Evolutionary conservation across 1,140 invertebrate species (phyloP), one percentile per base, ranked within the genome.

Genomic region (Brachystomella parvula): DNA sequence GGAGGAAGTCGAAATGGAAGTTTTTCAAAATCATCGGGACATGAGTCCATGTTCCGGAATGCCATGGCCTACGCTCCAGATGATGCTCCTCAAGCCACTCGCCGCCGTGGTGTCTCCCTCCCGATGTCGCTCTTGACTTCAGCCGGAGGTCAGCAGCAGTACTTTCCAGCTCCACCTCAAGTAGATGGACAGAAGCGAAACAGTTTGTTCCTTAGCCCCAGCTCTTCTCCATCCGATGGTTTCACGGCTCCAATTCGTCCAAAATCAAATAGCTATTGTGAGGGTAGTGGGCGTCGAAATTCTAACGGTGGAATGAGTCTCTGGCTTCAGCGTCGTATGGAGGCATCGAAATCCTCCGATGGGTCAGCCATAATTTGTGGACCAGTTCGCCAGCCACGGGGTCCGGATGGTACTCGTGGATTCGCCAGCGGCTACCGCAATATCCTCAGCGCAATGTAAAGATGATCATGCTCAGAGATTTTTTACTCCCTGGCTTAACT

Each of bases 271-370:
- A 71, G 69, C 26, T 74, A 71, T 60, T 75, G 69, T 31, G 74
- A 74, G 61, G 71, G 71, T n/a, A 33, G 31, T 29, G 47, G 61
- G 24, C 60, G 64, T n/a, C 63, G 29, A 6, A 60, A 60, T 26
- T 9, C 69, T 24, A 61, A 73, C 24, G 63, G 67, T 1, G 69
- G 69, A 3, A 74, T 71, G 39, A 80, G 80, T 72, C 80, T 80
- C 6, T 82, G 81, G 81, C 78, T 83, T 3, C 79, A 80, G 69
- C 74, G 80, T 9, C 76, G 81, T 29, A 71, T 81, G 58, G 75
- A 73, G 9, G 79, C 77, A 77, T 63, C 76, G 0, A 59, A 61
- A 29, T 62, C 62, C 30, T 73, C 71, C 21, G 64, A 60, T 30
- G 71, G 71, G 17, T 63, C 62, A n/a, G 47, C 69, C 26, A 29